These are phyloP conservation scores for Chloroceryle amazona DNA, from an alignment of 2,797 vertebrate genomes.

Conservation along the genomic window DNA sequence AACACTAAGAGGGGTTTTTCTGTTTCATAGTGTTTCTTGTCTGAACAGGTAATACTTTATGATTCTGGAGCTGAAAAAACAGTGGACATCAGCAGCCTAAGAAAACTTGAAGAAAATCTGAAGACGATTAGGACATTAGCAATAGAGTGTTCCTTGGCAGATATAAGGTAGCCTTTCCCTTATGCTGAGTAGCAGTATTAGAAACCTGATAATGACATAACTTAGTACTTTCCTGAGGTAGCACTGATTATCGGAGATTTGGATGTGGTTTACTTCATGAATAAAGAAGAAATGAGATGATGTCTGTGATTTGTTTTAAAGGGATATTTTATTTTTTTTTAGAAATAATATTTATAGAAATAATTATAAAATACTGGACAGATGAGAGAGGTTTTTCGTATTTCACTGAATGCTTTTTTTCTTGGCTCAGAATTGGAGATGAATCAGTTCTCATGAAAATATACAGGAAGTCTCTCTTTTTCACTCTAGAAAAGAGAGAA, in stretches of 20 bases:
- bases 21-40: slow-evolving; percentile 1
- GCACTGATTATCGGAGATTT: neutral
- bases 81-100: slow-evolving; percentile 81
- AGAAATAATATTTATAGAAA: neutral
- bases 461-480: neutral
- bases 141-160: slow-evolving; percentile 88
- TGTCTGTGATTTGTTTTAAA: neutral
- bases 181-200: neutral
- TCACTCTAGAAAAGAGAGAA: neutral
- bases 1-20: neutral
- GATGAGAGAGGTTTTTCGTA: neutral
- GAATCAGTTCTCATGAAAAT: fast-evolving
- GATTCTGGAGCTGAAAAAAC: slow-evolving; percentile 87
- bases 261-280: neutral
- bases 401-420: neutral
- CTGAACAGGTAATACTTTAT: slow-evolving; percentile 87
- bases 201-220: neutral
- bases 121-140: slow-evolving; percentile 78
- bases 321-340: fast-evolving
- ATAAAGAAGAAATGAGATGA: neutral
- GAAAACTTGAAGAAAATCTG: slow-evolving; percentile 84
- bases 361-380: neutral
- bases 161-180: slow-evolving; percentile 86
- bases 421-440: neutral
- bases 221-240: neutral